phyloP scores from a whole-genome alignment of 2,113 vertebrate species.

The Cavia porcellus region DNA sequence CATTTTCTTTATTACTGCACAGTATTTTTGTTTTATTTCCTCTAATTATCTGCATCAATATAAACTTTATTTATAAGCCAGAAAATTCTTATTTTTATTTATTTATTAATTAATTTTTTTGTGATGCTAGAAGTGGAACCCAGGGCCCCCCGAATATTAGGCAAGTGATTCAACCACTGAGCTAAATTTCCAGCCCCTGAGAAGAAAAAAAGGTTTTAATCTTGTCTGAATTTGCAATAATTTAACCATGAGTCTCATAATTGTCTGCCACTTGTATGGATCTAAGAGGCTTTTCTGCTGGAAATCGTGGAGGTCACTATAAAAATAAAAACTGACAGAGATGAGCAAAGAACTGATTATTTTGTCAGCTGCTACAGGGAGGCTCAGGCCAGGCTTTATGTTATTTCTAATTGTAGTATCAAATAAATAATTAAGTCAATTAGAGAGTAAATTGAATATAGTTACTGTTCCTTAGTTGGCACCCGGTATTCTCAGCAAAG shows the following conservation, averaged over 20 bases:
- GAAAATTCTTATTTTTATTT: not conserved
- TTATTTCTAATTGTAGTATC: not conserved
- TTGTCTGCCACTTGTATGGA: not conserved
- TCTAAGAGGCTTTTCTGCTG: not conserved
- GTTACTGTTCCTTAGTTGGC: not conserved
- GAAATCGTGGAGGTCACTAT: not conserved
- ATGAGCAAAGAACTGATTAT: not conserved
- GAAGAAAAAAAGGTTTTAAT: not conserved
- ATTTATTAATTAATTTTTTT: not conserved
- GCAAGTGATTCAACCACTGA: not conserved
- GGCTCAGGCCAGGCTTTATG: not conserved
- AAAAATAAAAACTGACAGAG: not conserved
- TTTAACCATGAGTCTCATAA: not conserved
- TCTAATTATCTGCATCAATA: not conserved
- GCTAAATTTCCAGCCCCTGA: not conserved
- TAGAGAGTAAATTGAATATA: not conserved
- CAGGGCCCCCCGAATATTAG: not conserved
- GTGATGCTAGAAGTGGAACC: not conserved
- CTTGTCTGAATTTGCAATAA: not conserved
- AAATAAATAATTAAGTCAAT: not conserved
- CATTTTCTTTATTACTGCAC: not conserved
- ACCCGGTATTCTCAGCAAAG: not conserved
- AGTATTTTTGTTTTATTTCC: not conserved
- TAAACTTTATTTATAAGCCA: not conserved
- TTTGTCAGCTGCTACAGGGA: not conserved